Conservation (phyloP, 2,113 vertebrate species). For the Lichenostomus cassidix region DNA sequence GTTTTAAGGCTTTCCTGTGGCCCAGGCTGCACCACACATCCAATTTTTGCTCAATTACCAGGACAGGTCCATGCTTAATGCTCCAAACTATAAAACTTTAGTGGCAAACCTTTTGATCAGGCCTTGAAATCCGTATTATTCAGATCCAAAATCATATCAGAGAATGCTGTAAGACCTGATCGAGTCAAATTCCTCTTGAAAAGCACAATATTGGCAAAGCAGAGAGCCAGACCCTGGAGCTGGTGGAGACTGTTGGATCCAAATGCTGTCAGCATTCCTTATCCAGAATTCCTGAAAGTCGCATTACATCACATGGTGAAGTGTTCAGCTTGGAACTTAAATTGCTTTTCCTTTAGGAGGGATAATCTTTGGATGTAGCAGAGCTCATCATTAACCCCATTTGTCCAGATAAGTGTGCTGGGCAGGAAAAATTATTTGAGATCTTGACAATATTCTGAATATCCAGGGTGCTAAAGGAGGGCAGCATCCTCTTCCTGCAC, state of each 20-base stretch:
- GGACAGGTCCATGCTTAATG: background rate
- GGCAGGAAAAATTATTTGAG: background rate
- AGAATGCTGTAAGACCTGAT: background rate
- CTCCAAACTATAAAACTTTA: background rate
- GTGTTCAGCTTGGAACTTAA: background rate
- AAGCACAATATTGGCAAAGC: background rate
- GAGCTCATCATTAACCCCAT: fast-evolving
- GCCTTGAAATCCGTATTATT: background rate
- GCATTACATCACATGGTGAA: fast-evolving
- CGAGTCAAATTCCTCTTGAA: background rate
- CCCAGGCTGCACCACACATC: background rate
- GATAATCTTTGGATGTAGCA: background rate
- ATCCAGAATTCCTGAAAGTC: background rate
- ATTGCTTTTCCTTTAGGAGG: background rate
- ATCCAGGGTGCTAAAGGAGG: background rate
- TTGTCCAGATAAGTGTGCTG: background rate
- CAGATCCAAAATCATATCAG: background rate
- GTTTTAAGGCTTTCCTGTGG: background rate
- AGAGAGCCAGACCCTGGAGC: background rate
- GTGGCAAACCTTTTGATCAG: background rate
- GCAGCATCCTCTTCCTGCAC: background rate
- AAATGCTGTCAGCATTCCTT: background rate
- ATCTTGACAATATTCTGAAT: background rate
- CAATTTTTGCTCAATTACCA: background rate
- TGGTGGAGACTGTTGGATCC: background rate